These are phyloP conservation scores for Thalassarche chlororhynchos DNA, from an alignment of 2,113 vertebrate genomes.

Conservation along the genomic window DNA sequence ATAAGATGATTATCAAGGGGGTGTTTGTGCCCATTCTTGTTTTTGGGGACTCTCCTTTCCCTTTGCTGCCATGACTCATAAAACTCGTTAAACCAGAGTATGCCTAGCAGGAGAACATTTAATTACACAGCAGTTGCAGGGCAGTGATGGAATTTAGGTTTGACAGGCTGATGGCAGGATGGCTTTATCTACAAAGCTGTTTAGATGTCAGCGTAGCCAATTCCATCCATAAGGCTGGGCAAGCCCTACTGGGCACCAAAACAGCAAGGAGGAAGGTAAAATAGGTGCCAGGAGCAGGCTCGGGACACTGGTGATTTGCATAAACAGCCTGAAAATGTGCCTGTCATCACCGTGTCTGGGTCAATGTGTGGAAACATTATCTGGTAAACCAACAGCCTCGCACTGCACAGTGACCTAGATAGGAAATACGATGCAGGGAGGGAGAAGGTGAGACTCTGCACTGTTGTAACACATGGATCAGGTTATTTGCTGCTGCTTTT, in stretches of 20 bases:
- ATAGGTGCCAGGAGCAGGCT: background rate
- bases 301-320: background rate
- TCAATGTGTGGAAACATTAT: constrained; percentile 11
- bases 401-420: constrained; percentile 37
- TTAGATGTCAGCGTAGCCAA: background rate
- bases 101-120: constrained; percentile 30
- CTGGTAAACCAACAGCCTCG: constrained; percentile 4
- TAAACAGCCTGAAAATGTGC: background rate
- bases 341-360: background rate
- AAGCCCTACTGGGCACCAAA: background rate
- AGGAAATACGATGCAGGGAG: constrained; percentile 13
- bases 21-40: constrained; percentile 25
- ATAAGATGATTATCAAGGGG: constrained; percentile 2
- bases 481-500: constrained; percentile 30
- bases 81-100: constrained; percentile 35
- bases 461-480: background rate
- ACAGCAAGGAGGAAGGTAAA: background rate
- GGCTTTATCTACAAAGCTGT: constrained; percentile 33
- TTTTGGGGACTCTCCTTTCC: constrained; percentile 27
- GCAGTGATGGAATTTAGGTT: background rate
- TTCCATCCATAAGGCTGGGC: background rate
- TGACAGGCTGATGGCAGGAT: constrained; percentile 2
- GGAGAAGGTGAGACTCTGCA: background rate
- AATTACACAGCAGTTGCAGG: constrained; percentile 43
- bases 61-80: constrained; percentile 38